Conservation (phyloP, 2,113 vertebrate species). For the Plecotus auritus region DNA sequence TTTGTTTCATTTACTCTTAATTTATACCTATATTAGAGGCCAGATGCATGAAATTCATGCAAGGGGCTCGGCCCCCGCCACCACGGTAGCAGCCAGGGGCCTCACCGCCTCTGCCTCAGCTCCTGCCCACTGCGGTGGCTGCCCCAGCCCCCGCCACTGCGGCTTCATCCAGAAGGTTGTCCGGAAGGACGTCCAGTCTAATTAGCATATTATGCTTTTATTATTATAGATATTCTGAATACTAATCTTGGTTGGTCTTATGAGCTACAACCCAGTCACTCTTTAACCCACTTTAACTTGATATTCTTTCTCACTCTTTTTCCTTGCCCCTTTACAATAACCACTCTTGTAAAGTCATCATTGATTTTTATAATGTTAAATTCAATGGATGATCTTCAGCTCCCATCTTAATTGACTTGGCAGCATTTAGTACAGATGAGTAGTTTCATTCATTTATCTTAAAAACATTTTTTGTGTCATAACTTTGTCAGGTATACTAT, state of each 20-base stretch:
- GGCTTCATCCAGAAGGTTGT: too few species aligned
- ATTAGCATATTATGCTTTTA: too few species aligned
- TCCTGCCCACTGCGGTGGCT: too few species aligned
- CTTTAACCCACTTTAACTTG: background rate
- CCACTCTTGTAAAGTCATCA: background rate
- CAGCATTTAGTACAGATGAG: background rate
- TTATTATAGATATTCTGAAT: background rate
- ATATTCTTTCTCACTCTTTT: background rate
- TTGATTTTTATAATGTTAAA: slow-evolving; percentile 45
- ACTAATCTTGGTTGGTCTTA: background rate
- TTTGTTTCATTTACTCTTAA: background rate
- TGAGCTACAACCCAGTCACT: background rate
- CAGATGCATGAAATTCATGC: too few species aligned
- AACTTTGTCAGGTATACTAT: background rate
- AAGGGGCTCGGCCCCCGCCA: too few species aligned
- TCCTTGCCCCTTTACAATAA: background rate
- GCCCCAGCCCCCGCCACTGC: too few species aligned
- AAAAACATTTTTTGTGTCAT: background rate
- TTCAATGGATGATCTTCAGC: background rate
- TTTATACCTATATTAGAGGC: background rate
- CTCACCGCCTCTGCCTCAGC: too few species aligned
- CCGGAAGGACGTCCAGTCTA: too few species aligned
- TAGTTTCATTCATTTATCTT: slow-evolving; percentile 32
- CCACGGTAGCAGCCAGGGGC: too few species aligned
- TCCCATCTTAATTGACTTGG: slow-evolving; percentile 34